phyloP scores from a whole-genome alignment of 2,113 vertebrate genomes.

The Ochotona princeps region DNA sequence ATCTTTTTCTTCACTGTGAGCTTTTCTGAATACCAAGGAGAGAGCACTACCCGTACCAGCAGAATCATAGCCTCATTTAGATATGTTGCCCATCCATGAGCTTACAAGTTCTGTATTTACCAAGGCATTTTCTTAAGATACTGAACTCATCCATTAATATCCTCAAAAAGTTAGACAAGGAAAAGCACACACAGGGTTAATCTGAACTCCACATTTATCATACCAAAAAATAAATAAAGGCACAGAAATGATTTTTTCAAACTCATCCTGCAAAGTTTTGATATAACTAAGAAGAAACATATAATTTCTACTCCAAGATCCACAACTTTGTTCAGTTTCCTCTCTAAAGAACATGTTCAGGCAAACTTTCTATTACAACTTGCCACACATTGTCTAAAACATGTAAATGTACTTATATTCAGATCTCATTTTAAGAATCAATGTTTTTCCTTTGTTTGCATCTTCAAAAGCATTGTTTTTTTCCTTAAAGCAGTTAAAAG shows the following conservation, averaged over 20 bases:
- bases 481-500: background rate
- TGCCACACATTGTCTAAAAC: background rate
- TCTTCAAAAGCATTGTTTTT: conserved; percentile 28
- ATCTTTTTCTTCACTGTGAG: background rate
- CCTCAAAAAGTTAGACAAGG: background rate
- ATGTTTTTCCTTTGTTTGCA: background rate
- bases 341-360: background rate
- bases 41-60: background rate
- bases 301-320: background rate
- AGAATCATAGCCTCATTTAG: background rate
- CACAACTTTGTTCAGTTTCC: background rate
- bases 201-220: background rate
- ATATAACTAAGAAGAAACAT: background rate
- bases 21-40: background rate
- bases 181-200: background rate
- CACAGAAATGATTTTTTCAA: background rate
- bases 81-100: background rate
- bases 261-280: background rate
- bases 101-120: background rate
- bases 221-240: conserved; percentile 8
- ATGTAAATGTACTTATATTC: background rate
- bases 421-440: background rate
- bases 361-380: background rate
- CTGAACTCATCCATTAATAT: background rate
- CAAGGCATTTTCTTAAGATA: background rate